Percentiles rank a stretch among this genome's conserved stretches.
Evolutionary conservation across 2,113 vertebrate species (phyloP).

Genomic region (Nesogale talazaci): DNA sequence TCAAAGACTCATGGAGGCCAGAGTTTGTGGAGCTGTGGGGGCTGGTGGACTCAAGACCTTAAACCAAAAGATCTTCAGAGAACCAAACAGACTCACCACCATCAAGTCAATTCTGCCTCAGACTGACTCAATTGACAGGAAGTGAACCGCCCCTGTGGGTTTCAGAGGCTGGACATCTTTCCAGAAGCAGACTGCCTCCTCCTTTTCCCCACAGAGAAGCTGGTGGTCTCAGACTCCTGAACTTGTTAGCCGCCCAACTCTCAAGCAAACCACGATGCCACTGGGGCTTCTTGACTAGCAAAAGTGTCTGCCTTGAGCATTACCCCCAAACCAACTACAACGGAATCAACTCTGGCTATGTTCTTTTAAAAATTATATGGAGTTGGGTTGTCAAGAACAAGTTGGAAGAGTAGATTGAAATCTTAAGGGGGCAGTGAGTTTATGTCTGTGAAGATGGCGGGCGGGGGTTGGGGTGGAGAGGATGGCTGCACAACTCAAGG

Average conservation of each 20-base stretch:
- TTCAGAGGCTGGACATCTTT: too few relatives aligned
- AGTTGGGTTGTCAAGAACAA: background rate
- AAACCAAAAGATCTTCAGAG: background rate
- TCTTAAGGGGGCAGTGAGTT: background rate
- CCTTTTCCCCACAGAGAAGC: too few relatives aligned
- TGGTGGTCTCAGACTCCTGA: too few relatives aligned
- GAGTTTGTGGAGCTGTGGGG: background rate
- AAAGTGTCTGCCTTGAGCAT: background rate
- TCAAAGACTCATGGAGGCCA: background rate
- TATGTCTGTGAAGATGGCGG: background rate
- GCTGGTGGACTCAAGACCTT: background rate
- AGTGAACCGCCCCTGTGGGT: too few relatives aligned
- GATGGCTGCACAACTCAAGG: background rate
- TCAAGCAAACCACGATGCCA: too few relatives aligned
- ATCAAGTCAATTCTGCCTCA: too few relatives aligned
- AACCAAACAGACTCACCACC: background rate
- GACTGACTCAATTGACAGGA: too few relatives aligned
- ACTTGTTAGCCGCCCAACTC: too few relatives aligned
- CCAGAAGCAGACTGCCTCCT: too few relatives aligned
- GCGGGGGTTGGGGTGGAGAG: background rate
- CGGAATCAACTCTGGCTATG: background rate
- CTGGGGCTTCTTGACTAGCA: background rate
- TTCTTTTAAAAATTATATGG: background rate
- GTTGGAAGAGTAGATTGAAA: background rate
- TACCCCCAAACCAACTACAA: too few relatives aligned